Percentiles rank a stretch among this genome's conserved stretches.
Conservation (phyloP, 2,113 vertebrate species). For the Muntiacus reevesi region DNA sequence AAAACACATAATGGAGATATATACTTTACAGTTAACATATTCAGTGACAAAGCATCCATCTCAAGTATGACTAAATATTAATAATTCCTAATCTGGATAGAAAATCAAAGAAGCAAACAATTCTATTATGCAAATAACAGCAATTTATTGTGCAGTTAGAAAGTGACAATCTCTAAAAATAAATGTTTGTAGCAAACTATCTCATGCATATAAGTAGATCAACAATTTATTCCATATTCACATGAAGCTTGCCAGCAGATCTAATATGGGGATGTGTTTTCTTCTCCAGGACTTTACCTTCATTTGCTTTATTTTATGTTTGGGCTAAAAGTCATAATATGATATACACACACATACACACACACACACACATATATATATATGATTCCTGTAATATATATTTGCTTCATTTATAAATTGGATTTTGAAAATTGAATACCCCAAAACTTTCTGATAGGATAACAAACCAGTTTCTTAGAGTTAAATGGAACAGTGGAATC, state of each 20-base stretch:
- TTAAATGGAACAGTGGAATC: neutral
- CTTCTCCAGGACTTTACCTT: neutral
- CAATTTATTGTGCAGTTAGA: slow-evolving; percentile 63
- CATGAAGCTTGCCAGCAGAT: slow-evolving; percentile 7
- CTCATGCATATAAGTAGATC: slow-evolving; percentile 68
- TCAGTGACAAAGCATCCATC: slow-evolving; percentile 8
- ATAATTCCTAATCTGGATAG: slow-evolving; percentile 53
- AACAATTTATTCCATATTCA: slow-evolving; percentile 35
- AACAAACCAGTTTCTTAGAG: neutral
- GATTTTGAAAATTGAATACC: neutral
- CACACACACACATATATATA: neutral
- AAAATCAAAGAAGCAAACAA: slow-evolving; percentile 66
- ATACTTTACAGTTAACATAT: slow-evolving; percentile 18
- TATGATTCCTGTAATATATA: neutral
- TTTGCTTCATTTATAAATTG: neutral
- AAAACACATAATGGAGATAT: neutral
- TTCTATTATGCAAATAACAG: slow-evolving; percentile 68
- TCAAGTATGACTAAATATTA: slow-evolving; percentile 57
- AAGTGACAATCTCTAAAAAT: slow-evolving; percentile 70
- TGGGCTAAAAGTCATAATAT: neutral
- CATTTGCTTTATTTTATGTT: neutral
- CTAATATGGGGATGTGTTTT: neutral
- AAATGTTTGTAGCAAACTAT: slow-evolving; percentile 66
- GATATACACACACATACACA: neutral
- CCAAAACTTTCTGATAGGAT: neutral